Conservation (phyloP, 1,140 invertebrate species). For the Anastatus disparis region DNA sequence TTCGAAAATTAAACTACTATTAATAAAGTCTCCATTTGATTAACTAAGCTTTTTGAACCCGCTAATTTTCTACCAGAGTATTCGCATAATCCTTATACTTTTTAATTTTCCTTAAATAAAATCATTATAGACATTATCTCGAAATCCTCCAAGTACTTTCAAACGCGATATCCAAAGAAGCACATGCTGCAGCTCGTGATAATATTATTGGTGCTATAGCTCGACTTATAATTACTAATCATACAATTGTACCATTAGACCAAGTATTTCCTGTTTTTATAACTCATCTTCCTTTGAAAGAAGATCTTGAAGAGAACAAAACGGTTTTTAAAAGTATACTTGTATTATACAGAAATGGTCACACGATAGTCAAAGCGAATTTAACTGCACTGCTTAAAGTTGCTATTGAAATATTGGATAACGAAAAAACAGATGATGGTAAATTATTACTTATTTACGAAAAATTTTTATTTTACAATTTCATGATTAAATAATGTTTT, state of each 20-base stretch:
- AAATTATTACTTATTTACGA: conserved; percentile 23
- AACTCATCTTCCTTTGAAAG: conserved; percentile 76
- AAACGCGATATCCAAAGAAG: conserved; percentile 72
- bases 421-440: conserved; percentile 65
- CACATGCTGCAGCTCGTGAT: conserved; percentile 73
- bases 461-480: conserved; percentile 30
- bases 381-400: conserved; percentile 69
- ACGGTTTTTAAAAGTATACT: conserved; percentile 76
- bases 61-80: too few species aligned
- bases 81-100: too few species aligned
- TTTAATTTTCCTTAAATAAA: conserved; percentile 20
- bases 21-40: too few species aligned
- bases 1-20: too few species aligned
- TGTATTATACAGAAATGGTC: conserved; percentile 71
- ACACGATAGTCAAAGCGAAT: conserved; percentile 66
- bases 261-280: conserved; percentile 80
- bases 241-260: conserved; percentile 72
- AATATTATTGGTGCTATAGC: conserved; percentile 84
- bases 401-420: conserved; percentile 59
- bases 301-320: conserved; percentile 81
- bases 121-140: conserved; percentile 67
- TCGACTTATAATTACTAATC: conserved; percentile 77
- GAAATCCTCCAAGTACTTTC: conserved; percentile 76
- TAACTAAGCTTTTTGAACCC: too few species aligned
- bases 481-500: too few species aligned